Percentiles rank a stretch among this genome's conserved stretches.
These are phyloP conservation scores for Tetranychus truncatus DNA, from an alignment of 2,888 invertebrate genomes.

Conservation along the genomic window DNA sequence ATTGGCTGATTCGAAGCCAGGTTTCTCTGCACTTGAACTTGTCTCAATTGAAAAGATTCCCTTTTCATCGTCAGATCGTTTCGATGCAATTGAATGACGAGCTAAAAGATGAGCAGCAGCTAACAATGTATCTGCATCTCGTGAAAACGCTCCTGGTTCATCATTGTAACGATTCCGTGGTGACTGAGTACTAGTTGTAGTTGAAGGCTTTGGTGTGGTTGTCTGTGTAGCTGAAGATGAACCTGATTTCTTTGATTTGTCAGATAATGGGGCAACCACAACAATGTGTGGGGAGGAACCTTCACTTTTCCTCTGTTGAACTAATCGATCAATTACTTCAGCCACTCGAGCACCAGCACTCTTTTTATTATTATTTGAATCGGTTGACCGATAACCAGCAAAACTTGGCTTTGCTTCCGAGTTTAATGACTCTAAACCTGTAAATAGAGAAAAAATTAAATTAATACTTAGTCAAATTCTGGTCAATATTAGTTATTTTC, in stretches of 20 bases:
- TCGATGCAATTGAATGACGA: background rate
- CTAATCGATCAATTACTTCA: conserved; percentile 18
- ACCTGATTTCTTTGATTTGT: conserved; percentile 2
- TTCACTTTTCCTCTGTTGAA: conserved; percentile 8
- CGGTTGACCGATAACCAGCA: background rate
- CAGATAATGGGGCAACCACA: conserved; percentile 16
- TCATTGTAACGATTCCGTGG: conserved; percentile 4
- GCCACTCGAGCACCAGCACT: conserved; percentile 16
- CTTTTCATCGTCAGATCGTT: background rate
- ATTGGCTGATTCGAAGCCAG: background rate
- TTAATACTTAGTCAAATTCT: background rate
- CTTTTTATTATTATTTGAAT: conserved; percentile 8
- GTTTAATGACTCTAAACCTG: conserved; percentile 3
- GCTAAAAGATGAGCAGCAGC: conserved; percentile 11
- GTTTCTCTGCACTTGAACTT: background rate
- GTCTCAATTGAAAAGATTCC: background rate
- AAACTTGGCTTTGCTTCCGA: conserved; percentile 9
- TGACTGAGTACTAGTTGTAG: conserved; percentile 16
- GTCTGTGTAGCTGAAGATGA: background rate
- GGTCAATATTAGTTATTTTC: background rate
- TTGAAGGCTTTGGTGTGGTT: background rate
- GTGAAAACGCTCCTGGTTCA: background rate
- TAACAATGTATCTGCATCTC: conserved; percentile 9
- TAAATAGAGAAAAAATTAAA: background rate
- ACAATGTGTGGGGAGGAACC: conserved; percentile 17